phyloP scores from a whole-genome alignment of 2,888 invertebrate genomes.

The Epinotia bilunana region DNA sequence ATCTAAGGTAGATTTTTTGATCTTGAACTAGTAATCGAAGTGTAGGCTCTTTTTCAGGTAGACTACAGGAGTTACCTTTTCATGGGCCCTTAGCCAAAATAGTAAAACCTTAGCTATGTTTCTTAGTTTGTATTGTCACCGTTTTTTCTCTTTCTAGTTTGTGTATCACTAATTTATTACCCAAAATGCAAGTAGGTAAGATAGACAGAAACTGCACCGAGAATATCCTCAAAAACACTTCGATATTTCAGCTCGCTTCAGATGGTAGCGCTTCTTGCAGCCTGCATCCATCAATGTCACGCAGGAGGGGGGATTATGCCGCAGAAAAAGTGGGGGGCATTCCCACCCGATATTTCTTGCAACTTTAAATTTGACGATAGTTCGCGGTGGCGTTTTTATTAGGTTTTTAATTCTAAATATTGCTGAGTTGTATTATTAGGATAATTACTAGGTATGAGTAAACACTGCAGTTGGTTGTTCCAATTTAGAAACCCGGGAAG shows the following conservation, averaged over 20 bases:
- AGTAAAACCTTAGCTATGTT: too few relatives aligned
- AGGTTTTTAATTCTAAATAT: conserved; percentile 16
- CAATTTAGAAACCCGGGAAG: too few relatives aligned
- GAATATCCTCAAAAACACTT: conserved; percentile 43
- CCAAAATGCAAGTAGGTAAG: neutral
- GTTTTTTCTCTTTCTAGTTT: too few relatives aligned
- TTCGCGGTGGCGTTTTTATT: conserved; percentile 6
- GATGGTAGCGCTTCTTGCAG: conserved; percentile 68
- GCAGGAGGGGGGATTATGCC: conserved; percentile 65
- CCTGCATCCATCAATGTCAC: conserved; percentile 80
- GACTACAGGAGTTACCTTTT: too few relatives aligned
- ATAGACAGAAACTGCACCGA: conserved; percentile 21
- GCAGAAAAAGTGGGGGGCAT: conserved; percentile 55
- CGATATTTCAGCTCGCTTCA: conserved; percentile 44
- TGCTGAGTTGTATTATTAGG: neutral
- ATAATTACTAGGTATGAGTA: neutral
- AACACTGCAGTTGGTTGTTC: too few relatives aligned
- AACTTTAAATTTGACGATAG: conserved; percentile 40
- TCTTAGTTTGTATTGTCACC: too few relatives aligned
- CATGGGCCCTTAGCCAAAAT: too few relatives aligned
- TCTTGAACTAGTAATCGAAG: too few relatives aligned
- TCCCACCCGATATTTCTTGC: conserved; percentile 42
- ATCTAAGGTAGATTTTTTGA: too few relatives aligned
- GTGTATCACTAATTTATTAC: too few relatives aligned
- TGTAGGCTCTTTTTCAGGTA: too few relatives aligned